These are phyloP conservation scores for Schizotus pectinicornis DNA, from an alignment of 2,888 invertebrate species.

Conservation along the genomic window DNA sequence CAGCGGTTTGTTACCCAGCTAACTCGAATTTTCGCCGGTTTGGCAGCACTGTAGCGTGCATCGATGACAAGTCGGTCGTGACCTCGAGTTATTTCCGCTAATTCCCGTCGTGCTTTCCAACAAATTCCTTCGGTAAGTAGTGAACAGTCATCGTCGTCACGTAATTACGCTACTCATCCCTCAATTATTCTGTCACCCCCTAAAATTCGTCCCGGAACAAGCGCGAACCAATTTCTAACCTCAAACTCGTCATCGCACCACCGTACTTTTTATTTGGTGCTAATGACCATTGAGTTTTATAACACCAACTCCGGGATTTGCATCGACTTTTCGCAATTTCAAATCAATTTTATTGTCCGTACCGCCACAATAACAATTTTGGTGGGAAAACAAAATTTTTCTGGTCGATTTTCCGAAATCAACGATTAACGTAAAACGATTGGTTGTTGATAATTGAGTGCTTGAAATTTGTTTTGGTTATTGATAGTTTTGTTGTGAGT, in stretches of 20 bases:
- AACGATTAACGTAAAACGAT: slow-evolving; percentile 6
- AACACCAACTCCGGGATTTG: slow-evolving; percentile 7
- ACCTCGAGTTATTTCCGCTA: slow-evolving; percentile 27
- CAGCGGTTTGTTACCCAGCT: too few species aligned
- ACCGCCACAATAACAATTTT: too few species aligned
- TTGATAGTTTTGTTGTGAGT: slow-evolving; percentile 8
- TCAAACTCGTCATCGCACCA: slow-evolving; percentile 39
- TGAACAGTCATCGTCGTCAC: neutral
- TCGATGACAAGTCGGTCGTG: slow-evolving; percentile 49
- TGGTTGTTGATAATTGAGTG: neutral
- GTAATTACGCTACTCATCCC: neutral
- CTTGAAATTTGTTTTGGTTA: slow-evolving; percentile 2
- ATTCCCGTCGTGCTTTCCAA: neutral
- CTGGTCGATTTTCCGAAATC: too few species aligned
- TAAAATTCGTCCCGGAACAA: neutral
- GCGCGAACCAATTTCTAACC: slow-evolving; percentile 33
- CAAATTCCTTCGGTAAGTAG: slow-evolving; percentile 24
- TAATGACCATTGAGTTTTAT: slow-evolving; percentile 10
- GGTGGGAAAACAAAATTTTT: neutral
- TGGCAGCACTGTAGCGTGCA: slow-evolving; percentile 38
- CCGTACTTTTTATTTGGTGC: slow-evolving; percentile 35
- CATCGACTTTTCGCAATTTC: slow-evolving; percentile 5
- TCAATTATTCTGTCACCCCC: neutral
- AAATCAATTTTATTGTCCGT: neutral
- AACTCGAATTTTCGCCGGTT: slow-evolving; percentile 7